Evolutionary conservation across 2,797 vertebrate species (phyloP), one percentile per base, ranked within the genome.

Genomic region (Phoebastria nigripes): DNA sequence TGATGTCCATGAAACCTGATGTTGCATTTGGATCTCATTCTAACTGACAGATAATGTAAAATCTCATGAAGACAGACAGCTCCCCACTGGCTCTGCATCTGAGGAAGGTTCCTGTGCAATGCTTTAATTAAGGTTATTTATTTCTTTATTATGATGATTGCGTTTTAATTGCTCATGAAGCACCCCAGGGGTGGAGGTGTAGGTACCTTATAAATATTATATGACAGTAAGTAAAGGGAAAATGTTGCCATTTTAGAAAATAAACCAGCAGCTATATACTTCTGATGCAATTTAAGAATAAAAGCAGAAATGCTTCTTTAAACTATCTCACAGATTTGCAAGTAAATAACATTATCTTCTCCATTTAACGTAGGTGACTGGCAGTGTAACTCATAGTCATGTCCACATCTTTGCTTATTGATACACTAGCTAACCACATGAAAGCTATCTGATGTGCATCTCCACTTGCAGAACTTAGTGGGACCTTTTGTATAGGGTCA

Each of bases 111-210:
- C 95, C 96, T 22, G 77, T 96, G 94, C 62, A 92, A 65, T 84
- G 83, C 95, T 97, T 98, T 98, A 97, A 98, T 97, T 98, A 98
- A 93, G 86, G 44, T 95, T 97, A 97, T 97, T 97, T 96, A 94
- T 97, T 98, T 97, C 92, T 97, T 97, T 97, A 95, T 97, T 93
- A 96, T 82, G 55, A 80, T 94, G 81, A 95, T 96, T 97, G 79
- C 85, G 4, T 97, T 97, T 98, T 97, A 97, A 97, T 97, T 96
- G 95, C 96, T 86, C 15, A 20, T 61, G 69, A 88, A 92, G 35
- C 89, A 97, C 90, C n/a, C 88, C 89, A 39, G 65, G 94, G 90
- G 90, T 86, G 88, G 56, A 94, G 86, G 72, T 93, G 65, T 63
- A 83, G 76, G 59, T 90, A 51, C 46, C 59, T 88, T 78, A 82